Conservation (phyloP, 1,140 invertebrate species). For the Diachasmimorpha longicaudata region DNA sequence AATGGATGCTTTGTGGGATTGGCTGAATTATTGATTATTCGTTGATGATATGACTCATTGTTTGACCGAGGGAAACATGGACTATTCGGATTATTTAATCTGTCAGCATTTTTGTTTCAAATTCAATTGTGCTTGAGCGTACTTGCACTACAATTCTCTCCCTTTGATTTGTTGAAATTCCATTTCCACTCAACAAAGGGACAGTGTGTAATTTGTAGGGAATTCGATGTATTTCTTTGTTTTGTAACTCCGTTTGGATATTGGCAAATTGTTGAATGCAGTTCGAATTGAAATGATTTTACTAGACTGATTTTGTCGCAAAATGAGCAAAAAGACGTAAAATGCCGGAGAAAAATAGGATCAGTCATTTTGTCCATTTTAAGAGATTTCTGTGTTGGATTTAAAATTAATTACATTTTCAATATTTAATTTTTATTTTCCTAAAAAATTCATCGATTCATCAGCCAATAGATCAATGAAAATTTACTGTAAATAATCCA, state of each 20-base stretch:
- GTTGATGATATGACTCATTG: not conserved
- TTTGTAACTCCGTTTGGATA: not conserved
- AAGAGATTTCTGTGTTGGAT: no score
- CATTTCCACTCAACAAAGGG: conserved; percentile 8
- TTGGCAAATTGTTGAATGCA: not conserved
- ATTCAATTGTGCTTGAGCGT: conserved; percentile 11
- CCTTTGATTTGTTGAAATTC: conserved; percentile 32
- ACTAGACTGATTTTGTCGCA: not conserved
- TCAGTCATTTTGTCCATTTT: no score
- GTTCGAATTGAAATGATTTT: not conserved
- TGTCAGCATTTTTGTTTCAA: conserved; percentile 29
- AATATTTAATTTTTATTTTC: no score
- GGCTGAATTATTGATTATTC: not conserved
- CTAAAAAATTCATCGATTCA: no score
- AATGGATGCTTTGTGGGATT: not conserved
- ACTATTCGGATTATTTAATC: not conserved
- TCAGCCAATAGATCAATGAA: no score
- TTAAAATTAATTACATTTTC: no score
- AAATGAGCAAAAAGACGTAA: not conserved
- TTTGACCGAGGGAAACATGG: not conserved
- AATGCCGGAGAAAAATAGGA: no score
- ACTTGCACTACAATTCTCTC: conserved; percentile 30
- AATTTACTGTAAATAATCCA: no score
- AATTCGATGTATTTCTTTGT: conserved; percentile 17
- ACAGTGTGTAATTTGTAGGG: conserved; percentile 5